These are phyloP conservation scores for Scytalopus superciliaris DNA, from an alignment of 2,113 vertebrate genomes.

Conservation along the genomic window DNA sequence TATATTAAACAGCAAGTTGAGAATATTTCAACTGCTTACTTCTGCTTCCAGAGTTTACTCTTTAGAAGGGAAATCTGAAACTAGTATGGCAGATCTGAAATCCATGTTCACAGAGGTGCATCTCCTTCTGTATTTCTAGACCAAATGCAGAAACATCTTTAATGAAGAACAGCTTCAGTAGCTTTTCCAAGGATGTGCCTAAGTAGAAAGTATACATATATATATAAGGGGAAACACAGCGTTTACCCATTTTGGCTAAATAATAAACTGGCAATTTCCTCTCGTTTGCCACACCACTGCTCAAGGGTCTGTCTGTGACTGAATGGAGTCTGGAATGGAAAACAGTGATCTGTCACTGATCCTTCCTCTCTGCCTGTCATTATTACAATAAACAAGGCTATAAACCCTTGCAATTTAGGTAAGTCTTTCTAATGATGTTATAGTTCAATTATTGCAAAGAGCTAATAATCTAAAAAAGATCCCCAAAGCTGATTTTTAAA, in stretches of 20 bases:
- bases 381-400: background rate
- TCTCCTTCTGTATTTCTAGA: background rate
- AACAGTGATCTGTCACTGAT: background rate
- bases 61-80: background rate
- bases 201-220: background rate
- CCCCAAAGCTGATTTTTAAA: background rate
- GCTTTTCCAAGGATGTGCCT: background rate
- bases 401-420: background rate
- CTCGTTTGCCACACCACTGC: conserved; percentile 2
- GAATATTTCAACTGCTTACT: background rate
- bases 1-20: background rate
- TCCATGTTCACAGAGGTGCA: background rate
- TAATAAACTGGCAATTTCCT: background rate
- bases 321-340: background rate
- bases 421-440: background rate
- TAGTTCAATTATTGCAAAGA: background rate
- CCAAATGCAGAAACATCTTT: background rate
- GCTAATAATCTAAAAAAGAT: background rate
- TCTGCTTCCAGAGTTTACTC: background rate
- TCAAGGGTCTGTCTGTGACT: background rate
- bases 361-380: background rate
- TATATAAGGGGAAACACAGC: background rate
- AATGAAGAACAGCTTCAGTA: background rate
- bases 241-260: background rate
- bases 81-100: background rate